Conservation (phyloP, 1,140 invertebrate species). For the Acromyrmex charruanus region DNA sequence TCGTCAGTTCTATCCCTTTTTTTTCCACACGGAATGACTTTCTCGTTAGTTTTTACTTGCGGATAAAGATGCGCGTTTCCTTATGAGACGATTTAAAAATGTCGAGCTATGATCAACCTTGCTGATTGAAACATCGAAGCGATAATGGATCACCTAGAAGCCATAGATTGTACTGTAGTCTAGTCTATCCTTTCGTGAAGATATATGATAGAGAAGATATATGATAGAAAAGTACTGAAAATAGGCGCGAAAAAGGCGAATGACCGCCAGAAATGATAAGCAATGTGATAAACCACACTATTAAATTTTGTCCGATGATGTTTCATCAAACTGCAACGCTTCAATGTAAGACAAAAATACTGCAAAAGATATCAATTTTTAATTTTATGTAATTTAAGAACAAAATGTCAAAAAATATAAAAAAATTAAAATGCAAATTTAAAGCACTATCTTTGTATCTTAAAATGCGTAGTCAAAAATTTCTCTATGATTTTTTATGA, state of each 20-base stretch:
- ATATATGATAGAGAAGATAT: neutral
- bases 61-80: constrained; percentile 57
- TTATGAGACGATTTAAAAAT: constrained; percentile 63
- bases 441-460: too few relatives aligned
- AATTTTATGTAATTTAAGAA: too few relatives aligned
- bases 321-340: too few relatives aligned
- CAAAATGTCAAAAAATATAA: too few relatives aligned
- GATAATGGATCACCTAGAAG: too few relatives aligned
- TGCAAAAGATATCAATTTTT: too few relatives aligned
- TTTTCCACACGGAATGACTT: constrained; percentile 34
- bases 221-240: neutral
- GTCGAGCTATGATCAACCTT: constrained; percentile 67
- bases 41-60: constrained; percentile 41
- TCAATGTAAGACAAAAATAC: too few relatives aligned
- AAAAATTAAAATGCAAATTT: too few relatives aligned
- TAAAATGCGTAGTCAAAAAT: too few relatives aligned
- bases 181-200: neutral
- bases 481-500: too few relatives aligned
- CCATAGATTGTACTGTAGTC: too few relatives aligned
- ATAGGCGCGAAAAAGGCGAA: constrained; percentile 15
- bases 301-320: too few relatives aligned
- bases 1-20: constrained; percentile 53
- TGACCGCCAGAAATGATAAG: neutral
- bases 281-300: neutral
- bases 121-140: constrained; percentile 64